phyloP scores from a whole-genome alignment of 2,888 invertebrate species.

The Chrysina gloriosa region DNA sequence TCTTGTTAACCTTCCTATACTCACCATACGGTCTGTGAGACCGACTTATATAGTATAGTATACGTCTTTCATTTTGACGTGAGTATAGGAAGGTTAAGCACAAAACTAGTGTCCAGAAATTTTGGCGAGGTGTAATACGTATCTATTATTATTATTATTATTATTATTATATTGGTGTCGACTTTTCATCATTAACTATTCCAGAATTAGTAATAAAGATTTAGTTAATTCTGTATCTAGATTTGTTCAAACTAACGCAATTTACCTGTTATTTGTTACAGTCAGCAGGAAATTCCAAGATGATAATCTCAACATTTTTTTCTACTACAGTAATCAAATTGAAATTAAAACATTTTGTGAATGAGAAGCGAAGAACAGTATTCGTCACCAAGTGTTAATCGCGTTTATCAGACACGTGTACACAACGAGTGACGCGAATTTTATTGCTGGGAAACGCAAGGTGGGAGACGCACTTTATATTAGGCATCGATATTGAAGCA shows the following conservation, averaged over 20 bases:
- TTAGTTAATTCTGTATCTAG: no score
- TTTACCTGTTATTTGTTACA: constrained; percentile 11
- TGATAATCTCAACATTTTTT: constrained; percentile 38
- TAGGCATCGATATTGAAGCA: constrained; percentile 19
- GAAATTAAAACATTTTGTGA: constrained; percentile 42
- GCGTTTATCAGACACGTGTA: constrained; percentile 39
- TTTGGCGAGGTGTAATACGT: no score
- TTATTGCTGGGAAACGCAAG: constrained; percentile 14
- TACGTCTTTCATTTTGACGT: no score
- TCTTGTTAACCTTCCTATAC: no score
- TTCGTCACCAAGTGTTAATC: constrained; percentile 37
- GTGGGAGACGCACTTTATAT: constrained; percentile 35
- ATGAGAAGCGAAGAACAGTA: constrained; percentile 40
- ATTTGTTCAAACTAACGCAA: neutral
- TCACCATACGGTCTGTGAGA: no score
- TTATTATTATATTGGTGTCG: no score
- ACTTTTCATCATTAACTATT: no score
- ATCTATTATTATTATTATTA: no score
- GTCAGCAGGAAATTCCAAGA: constrained; percentile 33
- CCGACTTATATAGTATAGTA: no score
- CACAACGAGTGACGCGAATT: constrained; percentile 27
- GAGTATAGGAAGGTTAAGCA: no score
- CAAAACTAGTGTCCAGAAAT: no score
- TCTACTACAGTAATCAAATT: constrained; percentile 39
- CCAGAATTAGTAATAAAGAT: no score